phyloP scores from a whole-genome alignment of 2,113 vertebrate species.

The Gymnarchus niloticus region DNA sequence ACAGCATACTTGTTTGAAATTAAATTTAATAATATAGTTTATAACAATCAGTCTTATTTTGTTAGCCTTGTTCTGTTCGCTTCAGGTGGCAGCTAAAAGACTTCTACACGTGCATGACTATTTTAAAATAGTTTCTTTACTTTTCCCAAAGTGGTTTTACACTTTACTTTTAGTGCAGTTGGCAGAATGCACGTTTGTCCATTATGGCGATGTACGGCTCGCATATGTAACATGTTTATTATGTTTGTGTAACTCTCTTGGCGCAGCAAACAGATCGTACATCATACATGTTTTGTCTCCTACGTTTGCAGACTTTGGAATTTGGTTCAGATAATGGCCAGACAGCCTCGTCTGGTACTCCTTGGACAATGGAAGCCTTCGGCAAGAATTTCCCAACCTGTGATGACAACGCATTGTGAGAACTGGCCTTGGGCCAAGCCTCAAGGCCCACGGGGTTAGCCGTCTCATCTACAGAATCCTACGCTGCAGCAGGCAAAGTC shows the following conservation, averaged over 20 bases:
- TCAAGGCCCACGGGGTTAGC: no score
- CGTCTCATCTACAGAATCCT: no score
- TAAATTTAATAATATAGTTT: neutral
- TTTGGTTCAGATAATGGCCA: neutral
- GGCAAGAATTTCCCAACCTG: no score
- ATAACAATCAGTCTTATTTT: neutral
- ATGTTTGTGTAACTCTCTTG: neutral
- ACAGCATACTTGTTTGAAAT: neutral
- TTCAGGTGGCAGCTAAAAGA: neutral
- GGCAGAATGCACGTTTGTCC: neutral
- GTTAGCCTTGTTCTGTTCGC: neutral
- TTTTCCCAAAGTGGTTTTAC: neutral
- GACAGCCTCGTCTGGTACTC: no score
- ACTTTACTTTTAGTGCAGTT: neutral
- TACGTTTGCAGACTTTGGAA: neutral
- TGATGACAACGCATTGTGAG: no score
- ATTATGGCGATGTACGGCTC: no score
- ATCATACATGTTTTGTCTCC: neutral
- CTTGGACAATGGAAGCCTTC: no score
- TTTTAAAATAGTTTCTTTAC: neutral
- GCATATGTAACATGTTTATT: neutral
- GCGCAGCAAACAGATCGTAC: no score
- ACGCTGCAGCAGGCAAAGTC: no score
- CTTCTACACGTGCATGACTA: neutral
- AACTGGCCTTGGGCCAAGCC: no score